A percentile compares a stretch with the other conserved stretches of the same genome.
Conservation (phyloP, 1,140 invertebrate genomes). For the Listronotus oregonensis region DNA sequence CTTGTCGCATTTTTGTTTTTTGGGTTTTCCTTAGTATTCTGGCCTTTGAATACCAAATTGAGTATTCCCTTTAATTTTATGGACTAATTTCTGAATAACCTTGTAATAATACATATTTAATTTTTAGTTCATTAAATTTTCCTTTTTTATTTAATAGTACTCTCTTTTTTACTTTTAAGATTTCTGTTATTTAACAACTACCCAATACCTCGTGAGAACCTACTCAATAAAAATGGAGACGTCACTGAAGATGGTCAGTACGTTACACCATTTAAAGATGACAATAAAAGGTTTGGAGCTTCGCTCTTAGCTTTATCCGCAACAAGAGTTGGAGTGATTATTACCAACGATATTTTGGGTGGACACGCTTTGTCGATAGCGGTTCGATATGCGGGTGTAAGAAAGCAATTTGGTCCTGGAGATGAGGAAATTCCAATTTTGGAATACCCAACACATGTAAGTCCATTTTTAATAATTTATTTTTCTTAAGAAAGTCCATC, state of each 20-base stretch:
- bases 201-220: conserved; percentile 76
- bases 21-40: too few species aligned
- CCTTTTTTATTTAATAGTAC: too few species aligned
- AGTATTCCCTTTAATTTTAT: too few species aligned
- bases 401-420: conserved; percentile 85
- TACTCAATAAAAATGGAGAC: conserved; percentile 87
- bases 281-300: conserved; percentile 76
- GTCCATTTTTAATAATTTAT: conserved; percentile 52
- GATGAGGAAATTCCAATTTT: conserved; percentile 80
- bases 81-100: too few species aligned
- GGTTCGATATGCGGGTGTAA: conserved; percentile 84
- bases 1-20: too few species aligned
- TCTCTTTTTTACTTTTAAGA: conserved; percentile 49
- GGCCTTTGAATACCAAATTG: too few species aligned
- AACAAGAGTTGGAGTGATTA: conserved; percentile 75
- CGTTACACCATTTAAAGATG: conserved; percentile 74
- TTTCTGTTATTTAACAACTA: conserved; percentile 89
- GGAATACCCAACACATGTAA: conserved; percentile 84
- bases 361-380: conserved; percentile 80
- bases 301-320: conserved; percentile 84
- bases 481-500: too few species aligned
- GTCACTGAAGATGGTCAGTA: conserved; percentile 85
- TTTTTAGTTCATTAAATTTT: too few species aligned
- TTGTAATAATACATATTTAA: too few species aligned
- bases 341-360: conserved; percentile 73